A percentile compares a stretch with the other conserved stretches of the same genome.
phyloP scores from a whole-genome alignment of 1,140 invertebrate genomes.

The Megathymus violae region DNA sequence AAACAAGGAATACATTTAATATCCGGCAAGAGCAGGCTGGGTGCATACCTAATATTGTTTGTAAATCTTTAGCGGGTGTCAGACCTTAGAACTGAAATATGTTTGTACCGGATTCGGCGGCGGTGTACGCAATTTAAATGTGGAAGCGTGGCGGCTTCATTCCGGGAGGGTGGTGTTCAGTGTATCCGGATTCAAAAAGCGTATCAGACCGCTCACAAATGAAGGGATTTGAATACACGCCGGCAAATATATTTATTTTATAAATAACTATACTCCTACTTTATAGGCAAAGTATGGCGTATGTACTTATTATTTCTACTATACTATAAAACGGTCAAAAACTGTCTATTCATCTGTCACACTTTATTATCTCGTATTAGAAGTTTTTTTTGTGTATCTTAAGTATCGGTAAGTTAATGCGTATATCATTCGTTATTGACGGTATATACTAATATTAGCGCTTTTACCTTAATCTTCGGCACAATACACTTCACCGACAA shows the following conservation, averaged over 20 bases:
- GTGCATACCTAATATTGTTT: conserved; percentile 17
- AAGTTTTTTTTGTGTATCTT: no score
- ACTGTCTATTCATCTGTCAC: no score
- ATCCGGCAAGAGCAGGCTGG: conserved; percentile 10
- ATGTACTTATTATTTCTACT: background rate
- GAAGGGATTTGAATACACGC: conserved; percentile 1
- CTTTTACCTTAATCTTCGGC: no score
- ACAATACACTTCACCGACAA: no score
- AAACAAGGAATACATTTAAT: conserved; percentile 8
- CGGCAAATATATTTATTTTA: background rate
- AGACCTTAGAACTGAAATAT: conserved; percentile 44
- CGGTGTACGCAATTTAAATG: conserved; percentile 54
- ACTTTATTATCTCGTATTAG: no score
- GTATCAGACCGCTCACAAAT: conserved; percentile 37
- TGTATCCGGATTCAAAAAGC: conserved; percentile 40
- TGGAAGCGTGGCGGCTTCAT: conserved; percentile 51
- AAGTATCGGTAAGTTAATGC: no score
- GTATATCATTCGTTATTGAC: no score
- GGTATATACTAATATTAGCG: no score
- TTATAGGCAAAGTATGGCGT: background rate
- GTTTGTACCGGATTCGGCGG: conserved; percentile 38
- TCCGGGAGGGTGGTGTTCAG: conserved; percentile 32
- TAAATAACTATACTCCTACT: background rate
- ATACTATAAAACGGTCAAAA: no score
- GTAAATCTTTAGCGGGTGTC: conserved; percentile 35